A percentile compares a stretch with the other conserved stretches of the same genome.
These are phyloP conservation scores for Notodonta ziczac DNA, from an alignment of 2,888 invertebrate species.

Conservation along the genomic window DNA sequence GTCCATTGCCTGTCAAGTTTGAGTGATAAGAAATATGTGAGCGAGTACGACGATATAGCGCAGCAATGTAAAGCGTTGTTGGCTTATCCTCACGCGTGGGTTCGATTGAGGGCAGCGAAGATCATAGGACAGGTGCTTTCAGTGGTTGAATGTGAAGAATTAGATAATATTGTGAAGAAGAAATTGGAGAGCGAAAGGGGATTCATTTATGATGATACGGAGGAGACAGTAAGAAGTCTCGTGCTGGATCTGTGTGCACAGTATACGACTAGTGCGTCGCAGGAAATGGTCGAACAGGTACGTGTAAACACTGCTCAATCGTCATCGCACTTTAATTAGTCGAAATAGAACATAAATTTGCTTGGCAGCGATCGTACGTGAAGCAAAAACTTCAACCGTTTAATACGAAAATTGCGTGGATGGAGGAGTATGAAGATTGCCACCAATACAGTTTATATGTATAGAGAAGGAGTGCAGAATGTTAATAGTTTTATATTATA, in stretches of 20 bases:
- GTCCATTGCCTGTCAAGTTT: constrained; percentile 86
- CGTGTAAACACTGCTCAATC: constrained; percentile 20
- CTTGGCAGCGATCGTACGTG: too few species aligned
- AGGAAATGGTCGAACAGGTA: constrained; percentile 90
- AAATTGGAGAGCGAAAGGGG: constrained; percentile 71
- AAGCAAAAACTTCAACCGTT: too few species aligned
- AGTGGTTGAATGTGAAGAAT: constrained; percentile 85
- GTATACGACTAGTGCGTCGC: constrained; percentile 87
- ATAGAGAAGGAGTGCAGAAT: too few species aligned
- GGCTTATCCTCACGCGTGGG: constrained; percentile 94
- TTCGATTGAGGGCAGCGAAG: constrained; percentile 90
- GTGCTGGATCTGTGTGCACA: constrained; percentile 91
- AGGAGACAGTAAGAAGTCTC: constrained; percentile 86
- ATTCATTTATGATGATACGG: constrained; percentile 87
- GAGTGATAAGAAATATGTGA: constrained; percentile 71
- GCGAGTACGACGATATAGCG: constrained; percentile 84
- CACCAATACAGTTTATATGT: too few species aligned
- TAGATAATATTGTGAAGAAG: constrained; percentile 77
- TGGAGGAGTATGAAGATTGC: too few species aligned
- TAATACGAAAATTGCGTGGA: too few species aligned
- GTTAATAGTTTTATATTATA: too few species aligned
- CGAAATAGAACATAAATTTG: too few species aligned
- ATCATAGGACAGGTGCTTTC: constrained; percentile 90
- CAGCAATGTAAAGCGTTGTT: constrained; percentile 89
- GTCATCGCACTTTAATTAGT: too few species aligned